Percentiles rank a stretch among this genome's conserved stretches.
Conservation (phyloP, 2,888 invertebrate species). For the Celastrina argiolus region DNA sequence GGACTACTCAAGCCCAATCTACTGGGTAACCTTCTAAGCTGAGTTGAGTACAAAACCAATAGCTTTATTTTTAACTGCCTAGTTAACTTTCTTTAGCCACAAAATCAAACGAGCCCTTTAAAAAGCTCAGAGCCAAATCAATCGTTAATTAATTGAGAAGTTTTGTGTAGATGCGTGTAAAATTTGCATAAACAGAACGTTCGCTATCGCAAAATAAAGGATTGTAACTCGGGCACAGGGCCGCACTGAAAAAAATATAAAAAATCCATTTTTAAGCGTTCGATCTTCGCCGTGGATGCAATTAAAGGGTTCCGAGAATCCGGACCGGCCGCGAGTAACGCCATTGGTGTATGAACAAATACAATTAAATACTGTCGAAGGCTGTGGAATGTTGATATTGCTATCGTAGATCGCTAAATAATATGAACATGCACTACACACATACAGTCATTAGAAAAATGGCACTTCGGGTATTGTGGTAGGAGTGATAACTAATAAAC, state of each 20-base stretch:
- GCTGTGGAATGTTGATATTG: not conserved
- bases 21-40: no score
- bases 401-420: no score
- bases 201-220: slow-evolving; percentile 66
- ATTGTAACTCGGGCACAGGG: slow-evolving; percentile 52
- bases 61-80: not conserved
- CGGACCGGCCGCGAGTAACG: slow-evolving; percentile 45
- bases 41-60: no score
- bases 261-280: slow-evolving; percentile 75
- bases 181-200: slow-evolving; percentile 74
- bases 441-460: no score
- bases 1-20: no score
- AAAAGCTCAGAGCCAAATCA: slow-evolving; percentile 24
- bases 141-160: slow-evolving; percentile 67
- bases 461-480: no score
- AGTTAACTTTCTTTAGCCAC: not conserved
- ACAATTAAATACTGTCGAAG: slow-evolving; percentile 23
- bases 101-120: not conserved
- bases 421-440: no score
- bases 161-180: slow-evolving; percentile 71
- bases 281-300: slow-evolving; percentile 74
- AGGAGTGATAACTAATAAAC: no score
- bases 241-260: slow-evolving; percentile 72
- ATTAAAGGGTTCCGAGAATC: slow-evolving; percentile 74
- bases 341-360: slow-evolving; percentile 39